phyloP scores from a whole-genome alignment of 2,888 invertebrate genomes.

The Trisateles emortualis region DNA sequence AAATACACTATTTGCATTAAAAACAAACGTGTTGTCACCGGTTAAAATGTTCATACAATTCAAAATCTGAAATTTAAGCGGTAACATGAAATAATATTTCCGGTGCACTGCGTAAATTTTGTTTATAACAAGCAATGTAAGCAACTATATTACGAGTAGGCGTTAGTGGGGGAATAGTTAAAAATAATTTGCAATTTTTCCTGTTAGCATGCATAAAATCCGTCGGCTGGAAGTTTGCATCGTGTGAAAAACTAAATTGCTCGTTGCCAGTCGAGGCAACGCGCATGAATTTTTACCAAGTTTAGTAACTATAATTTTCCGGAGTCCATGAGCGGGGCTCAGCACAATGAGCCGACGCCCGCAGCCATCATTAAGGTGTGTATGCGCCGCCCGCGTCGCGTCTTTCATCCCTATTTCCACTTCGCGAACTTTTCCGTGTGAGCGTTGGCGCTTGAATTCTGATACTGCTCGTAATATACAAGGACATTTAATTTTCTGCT shows the following conservation, averaged over 20 bases:
- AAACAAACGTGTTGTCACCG: background rate
- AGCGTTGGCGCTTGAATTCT: slow-evolving; percentile 42
- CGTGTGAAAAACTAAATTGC: slow-evolving; percentile 51
- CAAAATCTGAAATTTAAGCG: slow-evolving; percentile 10
- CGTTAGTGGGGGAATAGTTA: slow-evolving; percentile 27
- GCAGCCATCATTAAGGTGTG: slow-evolving; percentile 74
- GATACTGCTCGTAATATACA: slow-evolving; percentile 17
- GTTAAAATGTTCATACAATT: background rate
- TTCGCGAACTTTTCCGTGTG: slow-evolving; percentile 49
- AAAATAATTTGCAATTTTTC: slow-evolving; percentile 33
- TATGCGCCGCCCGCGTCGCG: slow-evolving; percentile 47
- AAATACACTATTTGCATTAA: background rate
- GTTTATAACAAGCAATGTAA: slow-evolving; percentile 36
- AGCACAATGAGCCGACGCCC: slow-evolving; percentile 70
- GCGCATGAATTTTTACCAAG: slow-evolving; percentile 61
- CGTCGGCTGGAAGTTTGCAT: slow-evolving; percentile 32
- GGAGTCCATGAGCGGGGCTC: slow-evolving; percentile 60
- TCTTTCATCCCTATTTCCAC: slow-evolving; percentile 57
- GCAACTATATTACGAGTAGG: slow-evolving; percentile 19
- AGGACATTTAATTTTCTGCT: background rate
- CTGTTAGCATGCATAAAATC: slow-evolving; percentile 24
- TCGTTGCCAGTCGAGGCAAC: slow-evolving; percentile 37
- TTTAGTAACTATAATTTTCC: slow-evolving; percentile 78
- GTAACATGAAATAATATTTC: slow-evolving; percentile 29
- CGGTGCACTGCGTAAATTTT: slow-evolving; percentile 20